Base-by-base conservation (phyloP, 2,888 invertebrate genomes). In the Halictus ligatus region DNA sequence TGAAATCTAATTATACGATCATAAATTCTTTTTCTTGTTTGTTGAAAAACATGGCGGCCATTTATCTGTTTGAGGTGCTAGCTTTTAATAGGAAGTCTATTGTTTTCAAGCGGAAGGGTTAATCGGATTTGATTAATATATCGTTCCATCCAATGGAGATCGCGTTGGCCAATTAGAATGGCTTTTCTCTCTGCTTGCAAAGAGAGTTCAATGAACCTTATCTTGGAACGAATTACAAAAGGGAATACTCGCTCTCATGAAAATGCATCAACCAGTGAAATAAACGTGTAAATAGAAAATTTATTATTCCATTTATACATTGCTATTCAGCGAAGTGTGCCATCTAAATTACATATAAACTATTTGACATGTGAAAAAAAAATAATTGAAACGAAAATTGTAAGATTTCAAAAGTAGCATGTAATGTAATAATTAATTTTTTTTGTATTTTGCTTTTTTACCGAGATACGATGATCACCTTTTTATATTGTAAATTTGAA, bases 1-100 rank as follows among this genome's bases (percentile, higher is more conserved):
- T 54, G 79, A 71, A 80, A 80, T 80, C 58, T 80, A 75, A 80
- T 79, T 82, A 79, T 73, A 54, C 64, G 64, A 74, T 35, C 78
- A n/a, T 81, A 67, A 73, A 81, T 54, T 48, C 73, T 74, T 71
- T 80, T 25, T 40, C 21, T 21, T 46, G 1, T 54, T 50, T 48
- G n/a, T 48, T 69, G 40, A 50, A 69, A n/a, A 67, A 25, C 74
- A 25, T 25, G 46, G 29, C 12, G 40, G 72, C 25, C 54, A 54
- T 29, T 69, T 58, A 21, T 43, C 29, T 21, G 48, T 18, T 5
- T 10, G 25, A 15, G 25, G 18, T 21, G 10, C 1, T 13, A 50
- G 8, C 12, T 72, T 78, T 72, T 40, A 40, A 40, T 40, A 40
- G 40, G 35, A 21, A 10, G 69, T 40, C 40, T 18, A 69, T 77